These are phyloP conservation scores for Carollia perspicillata DNA, from an alignment of 2,113 vertebrate species.

Conservation along the genomic window DNA sequence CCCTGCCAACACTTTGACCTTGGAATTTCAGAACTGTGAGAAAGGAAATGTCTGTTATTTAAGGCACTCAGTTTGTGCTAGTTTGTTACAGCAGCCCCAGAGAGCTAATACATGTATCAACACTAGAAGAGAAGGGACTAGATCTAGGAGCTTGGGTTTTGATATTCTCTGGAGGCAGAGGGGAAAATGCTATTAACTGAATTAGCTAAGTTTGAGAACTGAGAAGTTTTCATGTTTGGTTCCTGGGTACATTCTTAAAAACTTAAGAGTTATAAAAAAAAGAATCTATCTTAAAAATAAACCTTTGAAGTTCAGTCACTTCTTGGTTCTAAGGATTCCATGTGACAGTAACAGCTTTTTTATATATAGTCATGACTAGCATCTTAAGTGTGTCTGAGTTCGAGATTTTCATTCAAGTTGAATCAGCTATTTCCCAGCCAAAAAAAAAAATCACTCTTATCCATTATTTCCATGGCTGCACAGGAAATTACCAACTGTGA, in stretches of 20 bases:
- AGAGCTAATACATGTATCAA: neutral
- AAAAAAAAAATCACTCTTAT: neutral
- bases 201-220: neutral
- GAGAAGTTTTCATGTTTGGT: neutral
- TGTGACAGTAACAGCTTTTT: neutral
- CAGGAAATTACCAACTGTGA: neutral
- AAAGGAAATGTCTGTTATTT: neutral
- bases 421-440: neutral
- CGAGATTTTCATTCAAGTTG: neutral
- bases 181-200: neutral
- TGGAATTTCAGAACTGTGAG: neutral
- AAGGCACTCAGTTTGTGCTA: neutral
- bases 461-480: neutral
- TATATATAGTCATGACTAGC: neutral
- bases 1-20: neutral
- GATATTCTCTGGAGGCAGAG: neutral
- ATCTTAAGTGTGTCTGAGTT: neutral
- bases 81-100: neutral
- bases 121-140: neutral
- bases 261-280: neutral
- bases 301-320: neutral
- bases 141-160: neutral
- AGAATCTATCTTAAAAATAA: conserved; percentile 6
- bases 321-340: neutral
- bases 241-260: neutral